Base-by-base conservation (phyloP, 2,888 invertebrate genomes). In the Eupithecia subumbrata region DNA sequence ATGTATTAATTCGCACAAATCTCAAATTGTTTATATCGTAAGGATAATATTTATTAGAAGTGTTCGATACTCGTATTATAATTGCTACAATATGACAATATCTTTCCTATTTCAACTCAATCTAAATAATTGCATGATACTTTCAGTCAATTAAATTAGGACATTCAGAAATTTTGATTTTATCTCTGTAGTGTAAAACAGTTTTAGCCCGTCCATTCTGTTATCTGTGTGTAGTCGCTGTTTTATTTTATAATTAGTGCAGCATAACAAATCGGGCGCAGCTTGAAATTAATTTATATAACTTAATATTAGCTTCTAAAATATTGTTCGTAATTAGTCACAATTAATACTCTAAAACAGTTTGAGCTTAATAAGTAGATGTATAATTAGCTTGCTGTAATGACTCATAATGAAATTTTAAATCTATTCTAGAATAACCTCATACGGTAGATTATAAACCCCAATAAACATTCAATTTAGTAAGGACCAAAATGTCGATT, bases 401-500 rank as follows among this genome's bases (percentile, higher is more conserved):
- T 84, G 78, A 82, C 81, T 81, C 80, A 82, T 76, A 81, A 80
- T 82, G 81, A 81, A 22, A 71, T 83, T 83, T 82, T 86, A 85
- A 82, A 83, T 82, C 70, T 77, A 70, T 85, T 85, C 80, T 86
- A 85, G 83, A 76, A 82, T 82, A 81, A 83, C 82, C 83, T 84
- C 81, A 82, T 60, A 80, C 80, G 80, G 79, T 85, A 83, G 81
- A 84, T 84, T 84, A 82, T 78, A 80, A 84, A 85, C 83, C 84
- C 83, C 84, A 74, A 82, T 82, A 81, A 56, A 82, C 82, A 85
- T 86, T 86, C 85, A 82, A 86, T 86, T 87, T 88, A 88, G 87
- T 87, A 91, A 85, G 91, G 92, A 92, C 92, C 91, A 92, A 92
- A 83, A 76, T 52, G 82, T 83, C 81, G 71, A 81, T 87, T 86